Percentiles rank a stretch among this genome's conserved stretches.
phyloP scores from a whole-genome alignment of 1,140 invertebrate genomes.

The Eupeodes corollae region DNA sequence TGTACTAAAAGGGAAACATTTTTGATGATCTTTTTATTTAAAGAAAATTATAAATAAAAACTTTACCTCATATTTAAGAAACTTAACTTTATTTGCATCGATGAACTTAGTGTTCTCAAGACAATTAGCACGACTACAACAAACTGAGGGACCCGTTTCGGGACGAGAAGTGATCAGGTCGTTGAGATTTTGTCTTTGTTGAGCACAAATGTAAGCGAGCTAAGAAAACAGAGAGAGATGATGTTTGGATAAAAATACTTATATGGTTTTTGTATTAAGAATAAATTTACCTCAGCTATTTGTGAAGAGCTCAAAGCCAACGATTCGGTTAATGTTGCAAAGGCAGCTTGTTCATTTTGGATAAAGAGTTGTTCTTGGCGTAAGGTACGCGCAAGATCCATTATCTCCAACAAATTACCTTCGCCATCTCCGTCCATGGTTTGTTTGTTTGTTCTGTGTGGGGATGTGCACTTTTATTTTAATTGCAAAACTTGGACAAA shows the following conservation, averaged over 20 bases:
- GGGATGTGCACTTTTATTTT: not conserved
- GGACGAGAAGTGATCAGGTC: conserved; percentile 62
- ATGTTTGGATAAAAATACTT: not conserved
- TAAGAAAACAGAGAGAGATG: conserved; percentile 34
- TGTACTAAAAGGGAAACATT: conserved; percentile 46
- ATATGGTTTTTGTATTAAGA: not conserved
- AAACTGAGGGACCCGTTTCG: conserved; percentile 60
- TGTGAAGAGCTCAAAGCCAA: conserved; percentile 26
- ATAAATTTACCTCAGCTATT: conserved; percentile 30
- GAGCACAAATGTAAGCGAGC: conserved; percentile 77
- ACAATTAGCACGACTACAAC: conserved; percentile 63
- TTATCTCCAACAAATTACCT: conserved; percentile 35
- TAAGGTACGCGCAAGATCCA: conserved; percentile 34
- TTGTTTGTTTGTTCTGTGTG: not conserved
- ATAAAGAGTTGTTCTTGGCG: conserved; percentile 36
- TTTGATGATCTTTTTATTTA: too few relatives aligned
- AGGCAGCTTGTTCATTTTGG: conserved; percentile 31
- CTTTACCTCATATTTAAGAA: conserved; percentile 62
- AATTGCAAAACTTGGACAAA: not conserved
- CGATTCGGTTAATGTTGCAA: conserved; percentile 22
- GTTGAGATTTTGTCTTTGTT: conserved; percentile 76
- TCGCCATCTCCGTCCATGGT: conserved; percentile 31
- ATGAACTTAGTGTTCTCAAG: conserved; percentile 73
- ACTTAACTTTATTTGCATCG: conserved; percentile 80
- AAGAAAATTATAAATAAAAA: not conserved